Base-by-base conservation (phyloP, 2,113 vertebrate species). In the Lamprologus sp. region DNA sequence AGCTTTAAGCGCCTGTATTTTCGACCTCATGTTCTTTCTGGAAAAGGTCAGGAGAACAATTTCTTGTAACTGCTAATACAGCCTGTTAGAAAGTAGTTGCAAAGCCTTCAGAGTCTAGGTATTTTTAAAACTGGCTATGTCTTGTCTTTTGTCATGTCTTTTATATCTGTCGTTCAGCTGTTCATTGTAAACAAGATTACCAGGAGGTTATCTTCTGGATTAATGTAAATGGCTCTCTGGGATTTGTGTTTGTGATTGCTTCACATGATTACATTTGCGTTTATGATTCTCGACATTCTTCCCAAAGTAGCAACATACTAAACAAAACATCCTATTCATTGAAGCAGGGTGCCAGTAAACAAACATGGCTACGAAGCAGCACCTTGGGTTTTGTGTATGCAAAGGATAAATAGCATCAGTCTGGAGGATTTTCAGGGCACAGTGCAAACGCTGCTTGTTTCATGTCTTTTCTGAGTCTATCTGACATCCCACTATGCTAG, bases 271-370 rank as follows among this genome's bases (percentile, higher is more conserved):
- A 79, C 77, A 26, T 85, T 70, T 75, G 19, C 63, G 88, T 85
- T 83, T 54, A 81, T 77, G 37, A 83, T 63, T 79, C 17, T 53
- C 26, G 55, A 40, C 56, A 23, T 81, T 86, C 63, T 79, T 70
- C 23, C 63, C 56, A 85, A 85, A 89, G 51, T 80, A 73, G 65
- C 54, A 33, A n/a, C 56, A 55, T 80, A 45, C 82, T 63, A 53
- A 85, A 73, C 37, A 87, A 86, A 90, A 84, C 73, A 89, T 90
- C 58, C 65, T 91, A 81, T 84, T 86, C 84, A 42, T 56, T 87
- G 53, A 86, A 49, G 75, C 68, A 7, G 49, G 7, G 65, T 82
- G 82, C 54, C 83, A 65, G 83, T 84, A 82, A 90, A 90, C 88
- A 83, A 85, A 79, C 80, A 86, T 49, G 83, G 13, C 73, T 63